Evolutionary conservation across 2,888 invertebrate species (phyloP).

Genomic region (Drosophila yooni): DNA sequence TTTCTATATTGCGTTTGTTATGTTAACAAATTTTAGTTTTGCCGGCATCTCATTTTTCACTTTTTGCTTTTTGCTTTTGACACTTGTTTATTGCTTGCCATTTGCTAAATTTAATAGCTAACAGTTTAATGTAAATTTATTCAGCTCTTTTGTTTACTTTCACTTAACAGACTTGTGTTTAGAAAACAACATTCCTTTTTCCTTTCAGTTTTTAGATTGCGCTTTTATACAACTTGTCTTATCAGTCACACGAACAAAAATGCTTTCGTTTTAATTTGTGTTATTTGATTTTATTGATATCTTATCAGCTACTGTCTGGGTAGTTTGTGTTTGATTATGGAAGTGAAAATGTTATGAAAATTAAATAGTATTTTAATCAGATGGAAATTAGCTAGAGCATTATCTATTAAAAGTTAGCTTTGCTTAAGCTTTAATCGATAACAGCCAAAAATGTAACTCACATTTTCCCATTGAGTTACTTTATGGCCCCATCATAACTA

Average conservation of each 20-base stretch:
- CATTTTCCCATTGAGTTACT: conserved; percentile 1
- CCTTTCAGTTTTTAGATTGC: background rate
- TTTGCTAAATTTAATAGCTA: background rate
- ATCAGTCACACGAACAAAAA: background rate
- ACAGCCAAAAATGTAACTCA: conserved; percentile 2
- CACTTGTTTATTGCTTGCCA: background rate
- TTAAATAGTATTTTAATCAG: background rate
- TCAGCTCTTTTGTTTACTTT: background rate
- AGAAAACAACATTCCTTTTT: background rate
- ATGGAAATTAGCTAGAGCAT: background rate
- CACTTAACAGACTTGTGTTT: background rate
- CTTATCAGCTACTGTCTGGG: conserved; percentile 2
- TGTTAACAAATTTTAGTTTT: background rate
- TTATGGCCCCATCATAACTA: background rate
- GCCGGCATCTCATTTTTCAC: conserved; percentile 2
- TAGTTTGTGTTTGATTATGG: background rate
- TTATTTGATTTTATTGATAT: conserved; percentile 6
- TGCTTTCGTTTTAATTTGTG: background rate
- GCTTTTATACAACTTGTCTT: background rate
- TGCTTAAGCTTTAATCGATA: background rate
- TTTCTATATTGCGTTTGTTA: background rate
- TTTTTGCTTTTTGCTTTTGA: background rate
- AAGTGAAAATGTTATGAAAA: background rate
- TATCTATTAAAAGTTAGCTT: background rate
- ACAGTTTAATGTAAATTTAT: background rate